Conservation (phyloP, 2,888 invertebrate genomes). For the Lamellibrachia columna region DNA sequence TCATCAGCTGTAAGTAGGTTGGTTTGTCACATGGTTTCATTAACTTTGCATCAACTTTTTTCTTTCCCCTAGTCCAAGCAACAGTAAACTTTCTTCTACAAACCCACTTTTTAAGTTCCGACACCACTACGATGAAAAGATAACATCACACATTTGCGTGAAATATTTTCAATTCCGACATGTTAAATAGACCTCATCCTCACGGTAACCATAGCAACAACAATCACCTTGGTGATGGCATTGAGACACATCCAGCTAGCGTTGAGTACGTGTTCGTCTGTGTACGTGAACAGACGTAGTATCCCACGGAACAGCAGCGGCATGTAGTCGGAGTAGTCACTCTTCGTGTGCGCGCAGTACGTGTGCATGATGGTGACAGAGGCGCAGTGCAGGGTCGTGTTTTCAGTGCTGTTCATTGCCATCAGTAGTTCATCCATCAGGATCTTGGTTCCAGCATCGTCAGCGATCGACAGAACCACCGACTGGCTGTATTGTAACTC, state of each 20-base stretch:
- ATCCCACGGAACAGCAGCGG: conserved; percentile 88
- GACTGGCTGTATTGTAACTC: conserved; percentile 92
- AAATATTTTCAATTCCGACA: neutral
- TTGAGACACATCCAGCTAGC: conserved; percentile 91
- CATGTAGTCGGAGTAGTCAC: conserved; percentile 87
- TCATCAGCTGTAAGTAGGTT: neutral
- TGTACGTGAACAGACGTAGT: conserved; percentile 83
- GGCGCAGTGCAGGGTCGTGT: conserved; percentile 71
- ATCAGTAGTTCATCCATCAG: conserved; percentile 88
- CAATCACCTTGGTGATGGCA: conserved; percentile 81
- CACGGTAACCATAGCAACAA: neutral
- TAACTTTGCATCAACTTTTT: neutral
- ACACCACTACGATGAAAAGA: no score
- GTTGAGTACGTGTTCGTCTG: conserved; percentile 81
- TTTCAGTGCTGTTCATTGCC: conserved; percentile 67
- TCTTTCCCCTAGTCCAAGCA: neutral
- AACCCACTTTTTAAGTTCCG: no score
- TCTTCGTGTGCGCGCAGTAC: conserved; percentile 88
- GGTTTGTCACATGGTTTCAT: neutral
- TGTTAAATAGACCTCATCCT: neutral
- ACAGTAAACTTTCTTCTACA: no score
- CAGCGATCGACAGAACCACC: conserved; percentile 88
- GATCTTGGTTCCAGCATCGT: conserved; percentile 82
- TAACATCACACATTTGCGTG: neutral
- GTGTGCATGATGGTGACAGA: conserved; percentile 88